Conservation (phyloP, 2,797 vertebrate genomes). For the Gambelia wislizenii region DNA sequence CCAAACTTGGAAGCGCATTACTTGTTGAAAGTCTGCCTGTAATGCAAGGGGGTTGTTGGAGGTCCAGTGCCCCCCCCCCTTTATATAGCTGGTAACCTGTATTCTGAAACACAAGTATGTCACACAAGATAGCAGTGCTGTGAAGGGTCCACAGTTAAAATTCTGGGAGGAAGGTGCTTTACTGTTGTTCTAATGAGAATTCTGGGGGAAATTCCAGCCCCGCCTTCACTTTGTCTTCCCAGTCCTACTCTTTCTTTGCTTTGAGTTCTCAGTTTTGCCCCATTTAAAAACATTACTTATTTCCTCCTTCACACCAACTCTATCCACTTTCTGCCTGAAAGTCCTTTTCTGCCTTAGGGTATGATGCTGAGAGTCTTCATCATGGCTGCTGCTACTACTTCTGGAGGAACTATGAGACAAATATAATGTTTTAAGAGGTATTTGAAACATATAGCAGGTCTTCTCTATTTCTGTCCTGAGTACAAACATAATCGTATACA, state of each 20-base stretch:
- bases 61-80: no score
- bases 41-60: background rate
- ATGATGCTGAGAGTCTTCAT: background rate
- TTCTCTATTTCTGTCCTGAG: background rate
- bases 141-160: background rate
- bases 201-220: background rate
- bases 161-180: background rate
- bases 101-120: background rate
- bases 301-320: background rate
- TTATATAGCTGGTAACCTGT: no score
- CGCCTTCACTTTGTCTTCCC: background rate
- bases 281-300: background rate
- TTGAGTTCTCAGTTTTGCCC: background rate
- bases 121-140: background rate
- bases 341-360: background rate
- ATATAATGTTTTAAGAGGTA: background rate
- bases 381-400: background rate
- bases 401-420: background rate
- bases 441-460: background rate
- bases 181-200: background rate
- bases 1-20: background rate
- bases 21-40: background rate
- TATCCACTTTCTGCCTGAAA: background rate
- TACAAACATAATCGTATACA: background rate
- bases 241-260: background rate